These are phyloP conservation scores for Ormyrus thymus DNA, from an alignment of 2,888 invertebrate genomes.

Conservation along the genomic window DNA sequence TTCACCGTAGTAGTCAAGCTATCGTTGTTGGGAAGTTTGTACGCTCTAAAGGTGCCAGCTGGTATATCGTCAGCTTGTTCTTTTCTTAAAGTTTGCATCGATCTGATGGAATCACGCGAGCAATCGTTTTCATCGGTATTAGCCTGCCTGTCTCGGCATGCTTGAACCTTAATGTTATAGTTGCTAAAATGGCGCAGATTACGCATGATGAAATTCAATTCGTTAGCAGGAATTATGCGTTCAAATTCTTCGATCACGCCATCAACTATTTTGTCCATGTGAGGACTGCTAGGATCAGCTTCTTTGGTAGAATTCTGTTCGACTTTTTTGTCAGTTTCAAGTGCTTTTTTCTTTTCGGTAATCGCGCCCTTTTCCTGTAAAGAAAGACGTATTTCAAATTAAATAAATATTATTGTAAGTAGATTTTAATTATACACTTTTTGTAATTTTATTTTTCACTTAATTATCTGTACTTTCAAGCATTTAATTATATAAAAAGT, in stretches of 20 bases:
- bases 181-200: constrained; percentile 86
- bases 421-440: no score
- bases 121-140: constrained; percentile 76
- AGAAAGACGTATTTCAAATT: not conserved
- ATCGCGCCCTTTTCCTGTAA: constrained; percentile 43
- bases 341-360: constrained; percentile 30
- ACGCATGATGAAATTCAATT: constrained; percentile 76
- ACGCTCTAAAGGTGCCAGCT: constrained; percentile 62
- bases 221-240: constrained; percentile 63
- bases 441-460: no score
- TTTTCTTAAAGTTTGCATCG: constrained; percentile 75
- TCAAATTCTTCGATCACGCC: constrained; percentile 58
- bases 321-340: constrained; percentile 1
- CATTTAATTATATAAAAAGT: no score
- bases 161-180: constrained; percentile 85
- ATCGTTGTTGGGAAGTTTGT: constrained; percentile 64
- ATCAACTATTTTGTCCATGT: no score
- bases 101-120: constrained; percentile 76
- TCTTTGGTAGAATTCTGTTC: no score
- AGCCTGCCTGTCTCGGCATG: constrained; percentile 82
- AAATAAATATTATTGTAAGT: no score
- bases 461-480: no score
- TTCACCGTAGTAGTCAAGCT: constrained; percentile 78
- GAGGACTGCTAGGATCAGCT: no score
- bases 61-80: constrained; percentile 71